Conservation (phyloP, 2,888 invertebrate genomes). For the Machimus rusticus region DNA sequence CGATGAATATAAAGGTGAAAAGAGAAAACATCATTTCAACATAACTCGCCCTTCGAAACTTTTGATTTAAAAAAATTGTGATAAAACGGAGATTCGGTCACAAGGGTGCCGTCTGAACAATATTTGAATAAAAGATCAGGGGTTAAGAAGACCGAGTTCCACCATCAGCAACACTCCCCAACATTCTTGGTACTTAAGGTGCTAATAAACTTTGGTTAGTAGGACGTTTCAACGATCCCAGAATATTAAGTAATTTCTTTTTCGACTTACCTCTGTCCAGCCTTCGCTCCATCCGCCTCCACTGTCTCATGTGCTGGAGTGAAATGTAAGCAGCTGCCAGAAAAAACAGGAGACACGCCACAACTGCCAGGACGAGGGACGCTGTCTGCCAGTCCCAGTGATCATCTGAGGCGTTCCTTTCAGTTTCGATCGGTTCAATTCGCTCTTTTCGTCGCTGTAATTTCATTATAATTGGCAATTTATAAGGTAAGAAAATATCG, state of each 20-base stretch:
- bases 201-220: slow-evolving; percentile 6
- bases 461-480: background rate
- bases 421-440: slow-evolving; percentile 56
- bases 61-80: background rate
- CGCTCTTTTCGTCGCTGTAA: slow-evolving; percentile 60
- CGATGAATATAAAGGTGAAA: background rate
- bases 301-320: slow-evolving; percentile 79
- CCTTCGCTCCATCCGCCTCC: slow-evolving; percentile 79
- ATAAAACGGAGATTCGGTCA: background rate
- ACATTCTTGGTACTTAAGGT: slow-evolving; percentile 8
- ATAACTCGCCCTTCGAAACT: background rate
- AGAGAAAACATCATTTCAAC: background rate
- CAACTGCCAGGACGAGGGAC: slow-evolving; percentile 75
- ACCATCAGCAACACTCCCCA: background rate
- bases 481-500: background rate
- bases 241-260: slow-evolving; percentile 7
- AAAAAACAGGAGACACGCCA: slow-evolving; percentile 82
- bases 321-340: slow-evolving; percentile 78
- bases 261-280: slow-evolving; percentile 75
- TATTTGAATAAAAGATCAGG: slow-evolving; percentile 12
- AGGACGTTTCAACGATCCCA: background rate
- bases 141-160: background rate
- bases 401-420: slow-evolving; percentile 61
- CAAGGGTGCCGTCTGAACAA: background rate
- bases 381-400: slow-evolving; percentile 79